Evolutionary conservation across 2,113 vertebrate genomes (phyloP).

Genomic region (Rhagologus leucostigma): DNA sequence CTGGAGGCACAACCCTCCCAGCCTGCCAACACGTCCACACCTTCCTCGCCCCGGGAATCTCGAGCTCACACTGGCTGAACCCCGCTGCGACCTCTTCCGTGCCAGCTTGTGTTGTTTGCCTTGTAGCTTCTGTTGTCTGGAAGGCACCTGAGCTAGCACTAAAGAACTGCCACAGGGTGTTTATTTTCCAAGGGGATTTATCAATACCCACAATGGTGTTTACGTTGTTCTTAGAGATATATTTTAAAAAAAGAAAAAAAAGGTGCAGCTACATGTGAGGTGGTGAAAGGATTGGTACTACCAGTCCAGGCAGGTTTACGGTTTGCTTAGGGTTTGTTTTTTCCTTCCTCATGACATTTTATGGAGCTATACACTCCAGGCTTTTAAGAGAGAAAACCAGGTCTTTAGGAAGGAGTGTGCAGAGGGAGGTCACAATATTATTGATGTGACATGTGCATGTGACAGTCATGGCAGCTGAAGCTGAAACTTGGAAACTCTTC

Average conservation of each 20-base stretch:
- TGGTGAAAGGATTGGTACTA: neutral
- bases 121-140: neutral
- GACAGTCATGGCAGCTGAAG: neutral
- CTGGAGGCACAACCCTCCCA: neutral
- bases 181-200: neutral
- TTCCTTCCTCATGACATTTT: neutral
- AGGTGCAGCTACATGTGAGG: neutral
- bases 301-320: neutral
- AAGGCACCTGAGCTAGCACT: neutral
- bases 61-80: neutral
- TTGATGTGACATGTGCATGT: neutral
- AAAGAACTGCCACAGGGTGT: neutral
- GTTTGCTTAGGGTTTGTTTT: neutral
- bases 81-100: fast-evolving
- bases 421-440: neutral
- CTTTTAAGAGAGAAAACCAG: neutral
- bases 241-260: neutral
- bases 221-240: neutral
- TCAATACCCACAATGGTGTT: neutral
- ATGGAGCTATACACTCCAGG: neutral
- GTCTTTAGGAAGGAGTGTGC: neutral
- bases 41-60: neutral
- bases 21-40: neutral
- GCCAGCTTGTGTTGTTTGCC: neutral
- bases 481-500: neutral